Conservation (phyloP, 2,888 invertebrate genomes). For the Andrena flavipes region DNA sequence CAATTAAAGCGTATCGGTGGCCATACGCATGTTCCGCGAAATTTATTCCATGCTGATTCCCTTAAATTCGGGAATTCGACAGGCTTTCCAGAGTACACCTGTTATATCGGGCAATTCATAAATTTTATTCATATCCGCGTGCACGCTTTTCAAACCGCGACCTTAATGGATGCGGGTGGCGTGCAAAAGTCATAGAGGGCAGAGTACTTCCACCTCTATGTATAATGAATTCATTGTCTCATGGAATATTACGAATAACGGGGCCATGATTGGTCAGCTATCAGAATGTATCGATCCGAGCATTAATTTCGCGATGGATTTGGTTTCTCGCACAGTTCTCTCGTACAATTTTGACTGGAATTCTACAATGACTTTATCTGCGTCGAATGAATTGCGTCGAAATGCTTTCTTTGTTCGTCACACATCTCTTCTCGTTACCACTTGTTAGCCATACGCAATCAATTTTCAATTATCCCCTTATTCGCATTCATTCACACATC, state of each 20-base stretch:
- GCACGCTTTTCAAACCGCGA: background rate
- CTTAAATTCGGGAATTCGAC: constrained; percentile 23
- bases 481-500: no score
- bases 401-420: no score
- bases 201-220: background rate
- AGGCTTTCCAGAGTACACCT: background rate
- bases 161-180: background rate
- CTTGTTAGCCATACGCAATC: no score
- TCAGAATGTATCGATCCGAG: background rate
- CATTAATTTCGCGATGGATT: background rate
- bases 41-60: constrained; percentile 21
- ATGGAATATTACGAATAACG: background rate
- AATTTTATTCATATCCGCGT: constrained; percentile 23
- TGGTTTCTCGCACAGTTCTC: background rate
- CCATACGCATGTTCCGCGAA: background rate
- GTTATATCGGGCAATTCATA: constrained; percentile 10
- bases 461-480: no score
- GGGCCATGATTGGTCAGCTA: background rate
- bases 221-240: constrained; percentile 5
- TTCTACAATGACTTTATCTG: no score
- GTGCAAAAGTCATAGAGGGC: constrained; percentile 16
- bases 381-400: no score
- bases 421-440: no score
- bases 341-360: no score
- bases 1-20: constrained; percentile 16